Evolutionary conservation across 2,797 vertebrate genomes (phyloP), one percentile per base, ranked within the genome.

Genomic region (Eutrigla gurnardus): DNA sequence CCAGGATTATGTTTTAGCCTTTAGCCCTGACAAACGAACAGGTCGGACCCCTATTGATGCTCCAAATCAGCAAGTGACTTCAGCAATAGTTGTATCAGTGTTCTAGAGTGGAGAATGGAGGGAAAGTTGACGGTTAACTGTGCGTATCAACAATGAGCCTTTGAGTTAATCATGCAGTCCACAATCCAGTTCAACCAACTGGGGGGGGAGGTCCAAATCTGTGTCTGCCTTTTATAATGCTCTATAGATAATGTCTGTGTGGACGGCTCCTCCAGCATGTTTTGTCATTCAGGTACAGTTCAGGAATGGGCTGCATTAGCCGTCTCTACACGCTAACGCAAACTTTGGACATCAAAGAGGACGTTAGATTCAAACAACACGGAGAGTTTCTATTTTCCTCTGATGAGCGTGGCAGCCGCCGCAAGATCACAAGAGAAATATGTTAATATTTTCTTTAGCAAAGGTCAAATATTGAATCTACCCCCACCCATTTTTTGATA

Each of bases 391-490:
- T 78, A 68, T 74, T 75, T 71, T 53, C 53, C 73, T 73, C 46
- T 67, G 79, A 89, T 67, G 80, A 84, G 80, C 63, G 63, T 81
- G 58, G 76, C 79, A 77, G 88, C 80, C 78, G 61, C 75, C 11
- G 57, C 77, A 66, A 25, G 85, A 88, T 95, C 92, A 93, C 86
- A 55, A 18, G 75, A 84, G 79, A 94, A 94, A 89, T 90, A 93
- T 94, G 92, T 93, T 90, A 91, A 93, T 93, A 92, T 94, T 95
- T 93, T 93, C 86, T 87, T 91, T 86, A 82, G 88, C 80, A 73
- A 75, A 85, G 82, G 90, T 92, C 88, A 91, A 92, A 92, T 91
- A 91, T 93, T 90, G 71, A 84, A 88, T 90, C 77, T 64, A 81
- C 85, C 87, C 79, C 81, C 83, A 89, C 87, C 90, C 80, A 79